Percentiles rank a stretch among this genome's conserved stretches.
phyloP scores from a whole-genome alignment of 2,113 vertebrate species.

The Acrocephalus arundinaceus region DNA sequence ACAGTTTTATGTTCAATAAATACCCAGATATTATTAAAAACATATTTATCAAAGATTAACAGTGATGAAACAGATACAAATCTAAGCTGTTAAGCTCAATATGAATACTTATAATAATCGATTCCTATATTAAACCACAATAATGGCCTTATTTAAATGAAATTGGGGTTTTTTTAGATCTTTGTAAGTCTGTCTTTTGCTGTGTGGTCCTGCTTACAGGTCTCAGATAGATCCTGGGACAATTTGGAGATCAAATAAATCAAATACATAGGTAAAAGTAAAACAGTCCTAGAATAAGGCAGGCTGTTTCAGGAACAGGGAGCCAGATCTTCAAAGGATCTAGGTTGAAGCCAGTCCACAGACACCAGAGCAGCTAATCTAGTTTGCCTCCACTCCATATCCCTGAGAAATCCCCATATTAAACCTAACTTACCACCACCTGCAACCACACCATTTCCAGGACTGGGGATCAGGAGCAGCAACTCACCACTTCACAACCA shows the following conservation, averaged over 20 bases:
- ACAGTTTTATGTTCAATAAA: conserved; percentile 77
- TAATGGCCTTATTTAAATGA: conserved; percentile 51
- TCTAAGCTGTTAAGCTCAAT: conserved; percentile 70
- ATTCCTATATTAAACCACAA: conserved; percentile 68
- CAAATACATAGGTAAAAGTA: background rate
- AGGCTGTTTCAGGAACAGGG: background rate
- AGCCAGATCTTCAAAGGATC: background rate
- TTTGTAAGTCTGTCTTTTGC: background rate
- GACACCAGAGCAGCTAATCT: background rate
- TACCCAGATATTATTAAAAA: conserved; percentile 78
- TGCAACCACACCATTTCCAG: background rate
- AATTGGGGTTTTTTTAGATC: background rate
- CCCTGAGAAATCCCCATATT: background rate
- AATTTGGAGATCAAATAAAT: background rate
- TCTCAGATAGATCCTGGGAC: background rate
- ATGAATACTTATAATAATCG: conserved; percentile 70
- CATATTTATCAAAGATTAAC: conserved; percentile 81
- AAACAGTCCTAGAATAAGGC: background rate
- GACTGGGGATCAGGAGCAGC: background rate
- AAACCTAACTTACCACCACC: background rate
- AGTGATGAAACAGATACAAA: conserved; percentile 73
- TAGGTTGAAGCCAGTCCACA: background rate
- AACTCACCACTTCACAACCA: background rate
- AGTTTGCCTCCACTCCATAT: background rate
- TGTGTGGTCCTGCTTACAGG: background rate